Evolutionary conservation across 2,888 invertebrate genomes (phyloP).

Genomic region (Nemotelus nigrinus): DNA sequence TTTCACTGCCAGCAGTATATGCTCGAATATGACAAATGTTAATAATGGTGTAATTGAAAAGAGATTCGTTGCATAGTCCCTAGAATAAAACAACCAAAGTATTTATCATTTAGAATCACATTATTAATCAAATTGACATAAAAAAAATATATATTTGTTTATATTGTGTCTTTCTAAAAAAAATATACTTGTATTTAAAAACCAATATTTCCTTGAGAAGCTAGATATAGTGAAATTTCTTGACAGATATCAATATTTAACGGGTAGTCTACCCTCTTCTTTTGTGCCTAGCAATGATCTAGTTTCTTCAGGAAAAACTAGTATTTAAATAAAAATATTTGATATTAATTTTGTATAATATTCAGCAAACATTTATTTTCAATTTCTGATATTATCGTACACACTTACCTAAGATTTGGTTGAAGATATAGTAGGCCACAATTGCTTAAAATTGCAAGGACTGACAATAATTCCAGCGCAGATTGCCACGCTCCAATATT

Average conservation of each 20-base stretch:
- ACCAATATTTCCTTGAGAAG: too few species aligned
- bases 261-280: too few species aligned
- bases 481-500: conserved; percentile 84
- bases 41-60: conserved; percentile 60
- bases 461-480: conserved; percentile 65
- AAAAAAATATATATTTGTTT: too few species aligned
- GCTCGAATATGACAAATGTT: conserved; percentile 75
- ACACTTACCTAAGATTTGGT: conserved; percentile 68
- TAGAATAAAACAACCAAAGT: conserved; percentile 2
- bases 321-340: too few species aligned
- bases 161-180: too few species aligned
- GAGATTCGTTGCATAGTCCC: conserved; percentile 59
- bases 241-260: too few species aligned
- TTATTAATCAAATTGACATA: not conserved
- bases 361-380: not conserved
- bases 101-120: not conserved
- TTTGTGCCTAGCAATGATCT: too few species aligned
- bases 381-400: not conserved
- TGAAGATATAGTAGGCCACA: conserved; percentile 77
- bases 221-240: too few species aligned
- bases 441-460: conserved; percentile 80
- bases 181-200: too few species aligned
- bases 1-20: conserved; percentile 73
- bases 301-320: too few species aligned
- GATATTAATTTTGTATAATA: not conserved